These are phyloP conservation scores for Oryzias sinensis DNA, from an alignment of 2,797 vertebrate genomes.

Conservation along the genomic window DNA sequence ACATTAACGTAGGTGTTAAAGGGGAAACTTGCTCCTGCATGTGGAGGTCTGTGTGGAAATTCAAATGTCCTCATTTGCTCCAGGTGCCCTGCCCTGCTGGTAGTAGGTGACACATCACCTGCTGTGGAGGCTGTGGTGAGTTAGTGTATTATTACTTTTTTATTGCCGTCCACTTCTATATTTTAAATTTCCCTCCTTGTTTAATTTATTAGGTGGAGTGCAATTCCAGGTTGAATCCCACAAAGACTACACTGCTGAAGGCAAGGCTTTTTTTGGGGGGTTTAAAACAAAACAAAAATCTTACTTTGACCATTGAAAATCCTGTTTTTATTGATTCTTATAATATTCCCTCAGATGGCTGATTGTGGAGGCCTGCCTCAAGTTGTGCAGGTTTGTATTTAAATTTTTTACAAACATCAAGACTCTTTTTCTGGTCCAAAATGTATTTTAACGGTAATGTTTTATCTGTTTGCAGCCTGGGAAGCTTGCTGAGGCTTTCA, in stretches of 20 bases:
- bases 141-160: constrained; percentile 20
- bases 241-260: constrained; percentile 94
- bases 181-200: neutral
- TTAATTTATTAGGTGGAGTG: constrained; percentile 88
- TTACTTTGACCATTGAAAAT: neutral
- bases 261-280: constrained; percentile 55
- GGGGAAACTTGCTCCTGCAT: neutral
- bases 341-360: constrained; percentile 83
- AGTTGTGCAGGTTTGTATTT: constrained; percentile 88
- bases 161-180: neutral
- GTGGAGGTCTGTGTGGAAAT: neutral
- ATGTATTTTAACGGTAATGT: neutral
- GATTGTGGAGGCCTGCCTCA: constrained; percentile 97
- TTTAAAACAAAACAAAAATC: neutral
- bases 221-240: constrained; percentile 95
- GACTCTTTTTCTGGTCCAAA: neutral
- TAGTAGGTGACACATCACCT: constrained; percentile 94
- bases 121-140: constrained; percentile 95
- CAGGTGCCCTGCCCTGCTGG: constrained; percentile 90
- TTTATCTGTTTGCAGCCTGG: constrained; percentile 72
- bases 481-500: constrained; percentile 84
- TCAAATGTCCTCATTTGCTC: neutral
- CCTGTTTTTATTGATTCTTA: constrained; percentile 5
- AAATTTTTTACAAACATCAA: neutral
- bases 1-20: constrained; percentile 85